phyloP scores from a whole-genome alignment of 2,113 vertebrate species.

The Podocnemis expansa region DNA sequence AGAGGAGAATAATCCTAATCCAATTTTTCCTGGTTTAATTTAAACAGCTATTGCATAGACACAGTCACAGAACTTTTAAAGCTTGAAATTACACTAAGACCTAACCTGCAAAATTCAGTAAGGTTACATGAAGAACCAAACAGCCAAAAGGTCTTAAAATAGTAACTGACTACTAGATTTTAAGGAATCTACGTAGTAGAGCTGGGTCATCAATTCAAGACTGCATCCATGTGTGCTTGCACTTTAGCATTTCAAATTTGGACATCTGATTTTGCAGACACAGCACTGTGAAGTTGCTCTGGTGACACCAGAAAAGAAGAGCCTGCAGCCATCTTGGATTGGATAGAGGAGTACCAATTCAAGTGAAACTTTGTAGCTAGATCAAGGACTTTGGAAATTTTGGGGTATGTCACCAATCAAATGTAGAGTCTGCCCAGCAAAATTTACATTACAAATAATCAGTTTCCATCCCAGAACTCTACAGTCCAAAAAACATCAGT shows the following conservation, averaged over 20 bases:
- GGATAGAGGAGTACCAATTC: neutral
- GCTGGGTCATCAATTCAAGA: neutral
- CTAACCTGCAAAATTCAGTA: neutral
- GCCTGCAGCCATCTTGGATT: neutral
- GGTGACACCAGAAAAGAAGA: neutral
- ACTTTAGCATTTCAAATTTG: neutral
- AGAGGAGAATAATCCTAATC: neutral
- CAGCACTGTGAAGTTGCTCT: neutral
- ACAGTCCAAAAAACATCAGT: neutral
- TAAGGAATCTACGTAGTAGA: neutral
- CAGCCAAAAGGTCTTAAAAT: neutral
- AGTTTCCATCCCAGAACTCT: neutral
- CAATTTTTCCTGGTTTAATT: neutral
- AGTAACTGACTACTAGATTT: neutral
- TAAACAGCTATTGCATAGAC: neutral
- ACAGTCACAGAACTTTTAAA: neutral
- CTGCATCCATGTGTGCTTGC: neutral
- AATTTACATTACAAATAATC: accelerated
- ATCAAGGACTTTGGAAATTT: accelerated
- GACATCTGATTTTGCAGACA: neutral
- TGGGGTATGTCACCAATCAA: neutral
- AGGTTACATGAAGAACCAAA: neutral
- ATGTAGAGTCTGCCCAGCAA: neutral
- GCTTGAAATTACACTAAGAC: neutral
- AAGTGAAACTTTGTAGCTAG: neutral